A percentile compares a stretch with the other conserved stretches of the same genome.
Evolutionary conservation across 1,140 invertebrate species (phyloP).

Genomic region (Oedothorax gibbosus): DNA sequence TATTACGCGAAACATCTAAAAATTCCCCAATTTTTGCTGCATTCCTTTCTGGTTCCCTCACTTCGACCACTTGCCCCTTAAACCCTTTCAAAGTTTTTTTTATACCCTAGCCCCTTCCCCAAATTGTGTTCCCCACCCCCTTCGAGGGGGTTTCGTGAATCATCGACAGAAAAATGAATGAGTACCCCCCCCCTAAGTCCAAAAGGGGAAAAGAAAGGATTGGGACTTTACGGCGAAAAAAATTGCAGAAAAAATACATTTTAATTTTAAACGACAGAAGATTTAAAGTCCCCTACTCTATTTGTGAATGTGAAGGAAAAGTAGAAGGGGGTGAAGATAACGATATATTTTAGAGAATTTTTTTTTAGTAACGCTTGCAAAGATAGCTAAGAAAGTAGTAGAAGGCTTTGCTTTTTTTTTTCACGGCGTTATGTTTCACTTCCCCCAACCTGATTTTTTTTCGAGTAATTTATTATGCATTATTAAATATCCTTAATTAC

Average conservation of each 20-base stretch:
- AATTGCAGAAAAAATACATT: slow-evolving; percentile 29
- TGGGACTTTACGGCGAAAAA: slow-evolving; percentile 46
- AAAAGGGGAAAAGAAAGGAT: slow-evolving; percentile 24
- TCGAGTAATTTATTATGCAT: slow-evolving; percentile 59
- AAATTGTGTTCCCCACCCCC: background rate
- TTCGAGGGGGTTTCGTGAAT: slow-evolving; percentile 45
- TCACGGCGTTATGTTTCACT: slow-evolving; percentile 46
- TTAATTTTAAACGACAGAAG: slow-evolving; percentile 58
- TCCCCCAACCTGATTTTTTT: slow-evolving; percentile 39
- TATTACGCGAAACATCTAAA: too few species aligned
- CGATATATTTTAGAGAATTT: slow-evolving; percentile 34
- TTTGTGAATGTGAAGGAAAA: slow-evolving; percentile 39
- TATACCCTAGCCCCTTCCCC: background rate
- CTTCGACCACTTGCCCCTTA: too few species aligned
- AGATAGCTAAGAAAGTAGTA: slow-evolving; percentile 33
- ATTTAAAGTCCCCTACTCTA: slow-evolving; percentile 45
- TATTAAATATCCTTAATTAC: slow-evolving; percentile 62
- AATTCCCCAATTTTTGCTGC: too few species aligned
- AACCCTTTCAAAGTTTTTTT: too few species aligned
- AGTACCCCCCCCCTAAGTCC: slow-evolving; percentile 28
- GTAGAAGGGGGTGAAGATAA: slow-evolving; percentile 47
- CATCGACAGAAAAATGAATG: slow-evolving; percentile 59
- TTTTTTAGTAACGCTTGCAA: slow-evolving; percentile 20
- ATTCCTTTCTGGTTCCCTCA: too few species aligned
- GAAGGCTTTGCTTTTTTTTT: slow-evolving; percentile 39